Conservation (phyloP, 2,797 vertebrate species). For the Sebastes kiyomatsui region DNA sequence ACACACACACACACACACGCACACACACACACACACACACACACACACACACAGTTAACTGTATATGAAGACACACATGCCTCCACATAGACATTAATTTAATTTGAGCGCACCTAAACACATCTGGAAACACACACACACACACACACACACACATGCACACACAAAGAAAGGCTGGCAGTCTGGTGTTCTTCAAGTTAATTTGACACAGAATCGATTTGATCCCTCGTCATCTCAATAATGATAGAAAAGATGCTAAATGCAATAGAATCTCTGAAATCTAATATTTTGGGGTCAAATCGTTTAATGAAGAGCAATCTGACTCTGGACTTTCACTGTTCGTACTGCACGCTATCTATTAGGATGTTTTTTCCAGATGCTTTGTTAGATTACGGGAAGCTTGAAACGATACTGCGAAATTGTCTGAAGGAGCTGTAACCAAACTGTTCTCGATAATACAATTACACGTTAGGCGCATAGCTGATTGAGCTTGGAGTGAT, state of each 20-base stretch:
- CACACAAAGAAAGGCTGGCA: slow-evolving; percentile 66
- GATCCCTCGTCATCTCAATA: slow-evolving; percentile 84
- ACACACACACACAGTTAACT: slow-evolving; percentile 7
- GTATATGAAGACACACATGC: slow-evolving; percentile 55
- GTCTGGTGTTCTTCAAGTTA: slow-evolving; percentile 81
- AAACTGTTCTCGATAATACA: slow-evolving; percentile 4
- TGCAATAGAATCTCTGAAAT: slow-evolving; percentile 81
- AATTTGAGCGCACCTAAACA: slow-evolving; percentile 57
- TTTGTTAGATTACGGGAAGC: slow-evolving; percentile 35
- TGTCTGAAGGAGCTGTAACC: slow-evolving; percentile 15
- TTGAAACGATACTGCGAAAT: slow-evolving; percentile 12
- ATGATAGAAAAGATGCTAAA: slow-evolving; percentile 84
- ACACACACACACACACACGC: not conserved
- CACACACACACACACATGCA: slow-evolving; percentile 21
- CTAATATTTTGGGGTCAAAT: slow-evolving; percentile 83
- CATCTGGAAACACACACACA: slow-evolving; percentile 43
- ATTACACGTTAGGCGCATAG: not conserved
- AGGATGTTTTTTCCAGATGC: slow-evolving; percentile 56
- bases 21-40: slow-evolving; percentile 10
- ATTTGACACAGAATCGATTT: slow-evolving; percentile 79
- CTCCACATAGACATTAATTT: slow-evolving; percentile 60
- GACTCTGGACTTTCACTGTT: slow-evolving; percentile 69
- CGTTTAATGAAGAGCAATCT: slow-evolving; percentile 83
- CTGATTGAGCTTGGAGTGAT: not conserved
- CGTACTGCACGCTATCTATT: slow-evolving; percentile 57